Conservation (phyloP, 2,113 vertebrate species). For the Candoia aspera region DNA sequence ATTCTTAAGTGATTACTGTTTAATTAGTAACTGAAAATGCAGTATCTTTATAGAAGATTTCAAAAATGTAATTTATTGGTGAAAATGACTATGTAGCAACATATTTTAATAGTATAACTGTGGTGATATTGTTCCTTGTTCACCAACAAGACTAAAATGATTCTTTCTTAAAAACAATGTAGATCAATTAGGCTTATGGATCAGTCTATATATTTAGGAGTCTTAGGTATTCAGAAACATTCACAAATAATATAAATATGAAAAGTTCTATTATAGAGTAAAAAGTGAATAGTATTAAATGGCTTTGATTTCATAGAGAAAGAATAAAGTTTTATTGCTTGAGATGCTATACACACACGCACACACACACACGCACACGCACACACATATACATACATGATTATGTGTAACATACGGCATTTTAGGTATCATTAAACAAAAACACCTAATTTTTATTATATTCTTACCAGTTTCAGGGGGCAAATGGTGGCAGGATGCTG, state of each 20-base stretch:
- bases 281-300: slow-evolving; percentile 9
- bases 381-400: not conserved
- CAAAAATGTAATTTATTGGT: slow-evolving; percentile 11
- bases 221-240: not conserved
- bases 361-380: not conserved
- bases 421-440: slow-evolving; percentile 57
- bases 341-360: not conserved
- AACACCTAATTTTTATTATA: slow-evolving; percentile 41
- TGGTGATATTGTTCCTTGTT: slow-evolving; percentile 8
- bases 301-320: slow-evolving; percentile 2
- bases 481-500: slow-evolving; percentile 91
- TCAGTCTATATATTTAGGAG: fast-evolving
- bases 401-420: slow-evolving; percentile 77
- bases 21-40: slow-evolving; percentile 79
- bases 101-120: slow-evolving; percentile 28
- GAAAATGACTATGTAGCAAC: slow-evolving; percentile 38
- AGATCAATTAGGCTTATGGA: slow-evolving; percentile 8
- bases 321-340: not conserved
- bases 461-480: slow-evolving; percentile 87
- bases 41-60: slow-evolving; percentile 70
- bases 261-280: slow-evolving; percentile 35
- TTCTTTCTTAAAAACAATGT: not conserved
- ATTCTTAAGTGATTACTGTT: slow-evolving; percentile 69
- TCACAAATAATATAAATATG: slow-evolving; percentile 4
- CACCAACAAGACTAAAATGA: slow-evolving; percentile 17